Conservation (phyloP, 1,140 invertebrate genomes). For the Fragariocoptes setiger region DNA sequence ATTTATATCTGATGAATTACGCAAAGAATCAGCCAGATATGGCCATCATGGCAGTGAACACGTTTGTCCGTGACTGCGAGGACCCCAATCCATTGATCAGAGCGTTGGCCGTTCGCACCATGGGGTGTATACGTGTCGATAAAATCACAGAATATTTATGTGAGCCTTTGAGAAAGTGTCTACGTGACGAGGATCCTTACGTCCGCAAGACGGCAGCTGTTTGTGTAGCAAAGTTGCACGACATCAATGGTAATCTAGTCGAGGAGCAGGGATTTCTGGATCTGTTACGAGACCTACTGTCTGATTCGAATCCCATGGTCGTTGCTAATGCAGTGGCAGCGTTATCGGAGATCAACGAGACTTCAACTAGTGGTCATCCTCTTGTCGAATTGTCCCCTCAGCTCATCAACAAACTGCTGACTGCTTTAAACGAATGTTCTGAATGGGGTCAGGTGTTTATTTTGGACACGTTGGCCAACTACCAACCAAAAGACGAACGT, state of each 20-base stretch:
- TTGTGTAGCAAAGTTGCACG: constrained; percentile 93
- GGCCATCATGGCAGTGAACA: constrained; percentile 99
- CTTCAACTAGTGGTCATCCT: constrained; percentile 59
- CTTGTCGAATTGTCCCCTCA: constrained; percentile 86
- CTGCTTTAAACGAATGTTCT: constrained; percentile 92
- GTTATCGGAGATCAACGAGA: constrained; percentile 90
- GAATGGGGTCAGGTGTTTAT: constrained; percentile 99
- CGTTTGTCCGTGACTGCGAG: constrained; percentile 98
- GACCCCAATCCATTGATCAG: constrained; percentile 96
- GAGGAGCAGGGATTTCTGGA: constrained; percentile 96
- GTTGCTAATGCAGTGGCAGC: constrained; percentile 97
- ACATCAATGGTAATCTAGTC: constrained; percentile 86
- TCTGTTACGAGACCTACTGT: constrained; percentile 75
- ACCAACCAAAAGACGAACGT: constrained; percentile 77
- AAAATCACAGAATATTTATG: constrained; percentile 99
- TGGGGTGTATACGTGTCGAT: constrained; percentile 98
- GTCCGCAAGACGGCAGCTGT: constrained; percentile 96
- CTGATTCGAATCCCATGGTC: constrained; percentile 99
- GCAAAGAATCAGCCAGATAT: constrained; percentile 99
- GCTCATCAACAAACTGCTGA: constrained; percentile 90
- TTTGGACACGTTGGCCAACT: constrained; percentile 84
- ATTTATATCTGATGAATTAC: constrained; percentile 99
- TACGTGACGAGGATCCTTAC: constrained; percentile 97
- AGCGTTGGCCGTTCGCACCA: constrained; percentile 87
- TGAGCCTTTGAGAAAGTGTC: constrained; percentile 85